Conservation (phyloP, 2,888 invertebrate genomes). For the Galerucella nymphaeae region DNA sequence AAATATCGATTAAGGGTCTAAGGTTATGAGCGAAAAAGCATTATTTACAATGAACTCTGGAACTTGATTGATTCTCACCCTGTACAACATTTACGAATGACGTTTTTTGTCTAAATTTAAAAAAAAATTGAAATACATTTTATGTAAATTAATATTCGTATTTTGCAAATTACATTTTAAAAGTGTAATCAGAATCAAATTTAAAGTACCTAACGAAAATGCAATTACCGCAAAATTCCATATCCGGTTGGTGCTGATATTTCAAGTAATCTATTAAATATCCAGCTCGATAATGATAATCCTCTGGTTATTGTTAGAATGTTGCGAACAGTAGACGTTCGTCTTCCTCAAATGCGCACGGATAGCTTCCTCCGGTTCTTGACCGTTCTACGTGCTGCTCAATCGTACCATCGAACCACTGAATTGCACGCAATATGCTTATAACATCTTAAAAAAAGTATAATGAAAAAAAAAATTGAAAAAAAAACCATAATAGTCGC, state of each 20-base stretch:
- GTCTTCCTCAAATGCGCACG: constrained; percentile 28
- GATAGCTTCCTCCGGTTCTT: constrained; percentile 43
- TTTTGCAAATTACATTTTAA: background rate
- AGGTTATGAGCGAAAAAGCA: too few species aligned
- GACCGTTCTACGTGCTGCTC: constrained; percentile 41
- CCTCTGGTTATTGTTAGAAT: background rate
- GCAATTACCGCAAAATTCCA: background rate
- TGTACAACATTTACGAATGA: too few species aligned
- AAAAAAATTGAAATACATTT: too few species aligned
- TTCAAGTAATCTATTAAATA: background rate
- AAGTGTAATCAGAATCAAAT: background rate
- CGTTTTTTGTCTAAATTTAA: too few species aligned
- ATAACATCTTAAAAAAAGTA: background rate
- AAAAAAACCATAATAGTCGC: too few species aligned
- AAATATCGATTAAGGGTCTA: too few species aligned
- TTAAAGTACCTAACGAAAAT: too few species aligned
- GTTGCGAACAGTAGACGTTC: background rate
- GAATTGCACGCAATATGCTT: constrained; percentile 16
- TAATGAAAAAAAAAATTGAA: too few species aligned
- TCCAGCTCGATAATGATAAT: background rate
- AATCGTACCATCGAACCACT: constrained; percentile 19
- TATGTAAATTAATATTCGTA: too few species aligned
- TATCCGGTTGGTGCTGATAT: background rate
- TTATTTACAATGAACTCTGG: too few species aligned
- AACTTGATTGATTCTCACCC: too few species aligned